Evolutionary conservation across 2,888 invertebrate genomes (phyloP).

Genomic region (Cephus rjabovi): DNA sequence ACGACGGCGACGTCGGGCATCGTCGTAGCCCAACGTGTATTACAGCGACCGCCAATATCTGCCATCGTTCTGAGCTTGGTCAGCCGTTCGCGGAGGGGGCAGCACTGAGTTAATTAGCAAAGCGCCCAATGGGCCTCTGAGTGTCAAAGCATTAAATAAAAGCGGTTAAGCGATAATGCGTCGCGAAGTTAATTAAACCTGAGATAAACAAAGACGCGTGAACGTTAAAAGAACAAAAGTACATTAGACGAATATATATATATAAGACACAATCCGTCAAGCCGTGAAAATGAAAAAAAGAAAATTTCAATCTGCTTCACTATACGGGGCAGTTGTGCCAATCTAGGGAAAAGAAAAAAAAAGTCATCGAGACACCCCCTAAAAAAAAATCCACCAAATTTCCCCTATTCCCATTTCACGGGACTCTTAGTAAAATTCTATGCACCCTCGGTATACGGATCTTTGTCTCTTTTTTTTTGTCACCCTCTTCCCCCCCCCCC

Average conservation of each 20-base stretch:
- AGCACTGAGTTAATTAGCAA: not conserved
- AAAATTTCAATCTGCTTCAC: not conserved
- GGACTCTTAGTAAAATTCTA: conserved; percentile 32
- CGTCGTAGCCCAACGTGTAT: not conserved
- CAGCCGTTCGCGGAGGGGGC: not conserved
- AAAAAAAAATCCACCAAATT: not conserved
- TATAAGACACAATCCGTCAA: too few relatives aligned
- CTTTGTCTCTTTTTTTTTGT: conserved; percentile 21
- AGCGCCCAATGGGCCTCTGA: not conserved
- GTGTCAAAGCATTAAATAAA: not conserved
- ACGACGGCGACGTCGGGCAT: not conserved
- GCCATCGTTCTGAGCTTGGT: not conserved
- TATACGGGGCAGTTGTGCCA: not conserved
- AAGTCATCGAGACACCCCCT: not conserved
- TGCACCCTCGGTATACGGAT: conserved; percentile 40
- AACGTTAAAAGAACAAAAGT: too few relatives aligned
- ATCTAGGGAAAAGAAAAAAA: not conserved
- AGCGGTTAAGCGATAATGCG: not conserved
- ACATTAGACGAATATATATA: too few relatives aligned
- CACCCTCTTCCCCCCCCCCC: conserved; percentile 18
- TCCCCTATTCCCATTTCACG: conserved; percentile 29
- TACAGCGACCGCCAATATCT: not conserved
- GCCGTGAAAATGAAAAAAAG: not conserved
- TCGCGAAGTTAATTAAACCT: not conserved
- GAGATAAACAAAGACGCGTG: too few relatives aligned